Evolutionary conservation across 2,888 invertebrate species (phyloP), one percentile per base, ranked within the genome.

Genomic region (Aleiodes leptofemur): DNA sequence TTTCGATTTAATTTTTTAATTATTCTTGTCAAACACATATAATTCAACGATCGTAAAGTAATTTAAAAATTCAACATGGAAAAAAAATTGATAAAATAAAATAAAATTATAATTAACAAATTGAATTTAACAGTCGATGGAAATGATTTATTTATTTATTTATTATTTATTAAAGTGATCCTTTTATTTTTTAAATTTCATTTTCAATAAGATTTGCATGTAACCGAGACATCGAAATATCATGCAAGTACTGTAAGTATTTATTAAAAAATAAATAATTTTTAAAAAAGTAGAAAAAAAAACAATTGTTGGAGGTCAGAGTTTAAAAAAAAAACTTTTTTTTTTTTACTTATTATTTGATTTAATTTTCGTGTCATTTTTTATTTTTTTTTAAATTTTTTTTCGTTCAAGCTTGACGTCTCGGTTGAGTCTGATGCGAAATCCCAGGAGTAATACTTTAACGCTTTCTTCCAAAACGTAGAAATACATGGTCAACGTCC

Each of bases 401-500:
- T 69, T 13, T 61, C 51, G 38, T 66, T 73, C 51, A 51, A 59
- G 72, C 61, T 77, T 74, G 59, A 69, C 34, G 43, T 72, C 66
- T 74, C 29, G 14, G 69, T 74, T 59, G 73, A 76, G 72, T 73
- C 51, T 73, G 69, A 77, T 68, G 64, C 51, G 34, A 57, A 75
- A 70, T 75, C 76, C 71, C 77, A 69, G 29, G 29, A 34, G 23
- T 68, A 66, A 51, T 61, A 69, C 29, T 77, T 89, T 94, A 94
- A 91, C 95, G 94, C 88, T 95, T 93, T 88, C 95, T 94, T 73
- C 97, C 97, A 89, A 97, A 97, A 85, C 96, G 94, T 83, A 97
- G 92, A 91, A 97, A 97, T 73, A 96, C 96, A 90, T 97, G 97
- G 85, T 96, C 96, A 68, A 96, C 95, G 90, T 97, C 96, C 86